Percentiles rank a stretch among this genome's conserved stretches.
Evolutionary conservation across 2,888 invertebrate species (phyloP).

Genomic region (Meganola albula): DNA sequence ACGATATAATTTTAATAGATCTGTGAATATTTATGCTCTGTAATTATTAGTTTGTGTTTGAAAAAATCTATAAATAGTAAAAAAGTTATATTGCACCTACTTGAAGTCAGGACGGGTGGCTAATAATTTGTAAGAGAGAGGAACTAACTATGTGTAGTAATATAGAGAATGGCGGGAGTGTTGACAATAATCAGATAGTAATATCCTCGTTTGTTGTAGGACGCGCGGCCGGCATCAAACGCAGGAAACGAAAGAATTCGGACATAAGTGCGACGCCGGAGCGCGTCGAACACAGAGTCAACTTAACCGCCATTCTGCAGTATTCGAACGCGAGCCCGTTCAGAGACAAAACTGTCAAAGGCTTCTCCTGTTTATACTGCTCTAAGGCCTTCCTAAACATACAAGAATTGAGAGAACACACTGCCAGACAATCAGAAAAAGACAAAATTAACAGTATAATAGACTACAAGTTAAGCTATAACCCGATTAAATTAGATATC

Average conservation of each 20-base stretch:
- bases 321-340: constrained; percentile 70
- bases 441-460: constrained; percentile 66
- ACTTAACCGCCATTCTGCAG: constrained; percentile 66
- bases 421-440: constrained; percentile 56
- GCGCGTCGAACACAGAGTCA: constrained; percentile 69
- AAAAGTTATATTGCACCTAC: too few relatives aligned
- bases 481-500: constrained; percentile 68
- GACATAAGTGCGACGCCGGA: constrained; percentile 68
- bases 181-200: too few relatives aligned
- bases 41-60: too few relatives aligned
- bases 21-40: too few relatives aligned
- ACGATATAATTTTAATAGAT: too few relatives aligned
- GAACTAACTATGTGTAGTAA: too few relatives aligned
- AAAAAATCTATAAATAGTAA: too few relatives aligned
- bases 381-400: constrained; percentile 54
- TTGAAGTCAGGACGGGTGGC: too few relatives aligned
- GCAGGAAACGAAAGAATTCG: constrained; percentile 60
- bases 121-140: too few relatives aligned
- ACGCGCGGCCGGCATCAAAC: constrained; percentile 56
- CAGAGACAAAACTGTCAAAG: constrained; percentile 62
- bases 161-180: constrained; percentile 24
- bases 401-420: constrained; percentile 54
- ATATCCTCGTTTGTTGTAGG: constrained; percentile 73
- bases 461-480: constrained; percentile 69
- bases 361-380: constrained; percentile 71